A percentile compares a stretch with the other conserved stretches of the same genome.
phyloP scores from a whole-genome alignment of 2,797 vertebrate species.

The Okamejei kenojei region DNA sequence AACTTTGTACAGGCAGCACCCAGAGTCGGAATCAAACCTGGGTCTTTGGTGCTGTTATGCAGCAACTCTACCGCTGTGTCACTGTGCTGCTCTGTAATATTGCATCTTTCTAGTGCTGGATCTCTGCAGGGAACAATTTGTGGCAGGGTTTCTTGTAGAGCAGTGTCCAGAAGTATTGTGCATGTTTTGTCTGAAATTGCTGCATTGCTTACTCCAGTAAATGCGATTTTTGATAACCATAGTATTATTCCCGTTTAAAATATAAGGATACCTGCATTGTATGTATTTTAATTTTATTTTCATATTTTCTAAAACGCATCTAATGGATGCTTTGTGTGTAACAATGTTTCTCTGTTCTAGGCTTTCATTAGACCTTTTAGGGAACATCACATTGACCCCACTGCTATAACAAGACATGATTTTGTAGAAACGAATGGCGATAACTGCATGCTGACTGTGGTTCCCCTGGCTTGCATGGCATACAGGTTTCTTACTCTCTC shows the following conservation, averaged over 20 bases:
- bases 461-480: constrained; percentile 85
- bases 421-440: constrained; percentile 98
- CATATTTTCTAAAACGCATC: background rate
- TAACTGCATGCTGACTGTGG: constrained; percentile 89
- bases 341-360: constrained; percentile 51
- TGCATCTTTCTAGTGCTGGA: too few species aligned
- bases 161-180: background rate
- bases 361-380: constrained; percentile 95
- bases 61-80: too few species aligned
- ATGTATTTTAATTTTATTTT: background rate
- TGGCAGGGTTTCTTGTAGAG: too few species aligned
- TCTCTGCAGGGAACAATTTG: too few species aligned
- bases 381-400: constrained; percentile 97
- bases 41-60: too few species aligned
- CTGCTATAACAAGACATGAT: constrained; percentile 94
- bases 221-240: background rate
- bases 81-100: too few species aligned
- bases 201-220: background rate
- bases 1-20: too few species aligned
- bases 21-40: too few species aligned
- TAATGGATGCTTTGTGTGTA: background rate
- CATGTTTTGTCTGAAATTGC: background rate
- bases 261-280: background rate
- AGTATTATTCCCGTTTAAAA: background rate
- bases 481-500: constrained; percentile 79